Conservation (phyloP, 2,797 vertebrate species). For the Chelmon rostratus region DNA sequence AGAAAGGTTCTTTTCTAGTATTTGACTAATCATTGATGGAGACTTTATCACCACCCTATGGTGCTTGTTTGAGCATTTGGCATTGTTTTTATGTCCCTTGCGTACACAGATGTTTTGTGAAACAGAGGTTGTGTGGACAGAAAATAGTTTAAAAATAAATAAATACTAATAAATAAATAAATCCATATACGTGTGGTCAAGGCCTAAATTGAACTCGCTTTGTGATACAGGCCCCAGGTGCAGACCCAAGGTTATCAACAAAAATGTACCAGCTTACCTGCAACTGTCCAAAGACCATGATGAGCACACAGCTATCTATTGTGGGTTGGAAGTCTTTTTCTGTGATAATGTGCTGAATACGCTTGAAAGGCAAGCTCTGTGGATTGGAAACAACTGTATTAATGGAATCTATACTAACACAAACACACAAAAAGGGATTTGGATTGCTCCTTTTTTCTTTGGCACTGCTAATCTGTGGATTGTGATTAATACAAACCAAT, state of each 20-base stretch:
- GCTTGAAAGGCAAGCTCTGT: conserved; percentile 85
- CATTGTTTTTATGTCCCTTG: no score
- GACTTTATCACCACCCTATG: no score
- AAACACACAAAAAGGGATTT: neutral
- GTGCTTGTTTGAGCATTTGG: no score
- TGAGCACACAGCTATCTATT: conserved; percentile 83
- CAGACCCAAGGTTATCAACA: neutral
- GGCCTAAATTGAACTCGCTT: neutral
- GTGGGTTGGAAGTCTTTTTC: conserved; percentile 86
- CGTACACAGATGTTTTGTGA: no score
- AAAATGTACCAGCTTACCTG: conserved; percentile 74
- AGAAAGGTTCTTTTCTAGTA: no score
- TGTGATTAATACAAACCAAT: neutral
- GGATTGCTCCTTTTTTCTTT: neutral
- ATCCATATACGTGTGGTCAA: no score
- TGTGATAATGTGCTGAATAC: conserved; percentile 85
- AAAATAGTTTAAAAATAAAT: no score
- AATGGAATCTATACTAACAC: neutral
- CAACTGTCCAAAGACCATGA: conserved; percentile 86
- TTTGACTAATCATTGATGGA: no score
- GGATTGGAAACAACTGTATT: conserved; percentile 36
- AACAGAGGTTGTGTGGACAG: no score
- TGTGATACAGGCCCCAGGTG: neutral
- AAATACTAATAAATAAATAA: no score
- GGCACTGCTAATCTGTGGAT: neutral